Conservation (phyloP, 2,888 invertebrate species). For the Calliphora vomitoria region DNA sequence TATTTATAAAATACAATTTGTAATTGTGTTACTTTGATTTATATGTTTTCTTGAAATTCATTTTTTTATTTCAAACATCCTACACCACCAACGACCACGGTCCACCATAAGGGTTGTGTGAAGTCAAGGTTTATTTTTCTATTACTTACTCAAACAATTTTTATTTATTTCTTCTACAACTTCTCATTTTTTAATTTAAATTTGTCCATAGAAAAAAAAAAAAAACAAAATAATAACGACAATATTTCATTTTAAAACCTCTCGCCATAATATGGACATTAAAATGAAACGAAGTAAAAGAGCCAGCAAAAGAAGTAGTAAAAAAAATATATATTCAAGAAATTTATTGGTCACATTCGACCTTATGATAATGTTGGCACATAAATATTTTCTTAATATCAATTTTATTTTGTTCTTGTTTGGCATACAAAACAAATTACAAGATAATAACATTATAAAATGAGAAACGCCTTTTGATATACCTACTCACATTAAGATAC, state of each 20-base stretch:
- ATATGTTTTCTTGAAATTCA: neutral
- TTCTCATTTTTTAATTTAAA: neutral
- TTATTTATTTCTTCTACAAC: neutral
- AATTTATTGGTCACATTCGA: slow-evolving; percentile 65
- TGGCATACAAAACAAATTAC: slow-evolving; percentile 71
- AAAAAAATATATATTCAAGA: neutral
- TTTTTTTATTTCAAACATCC: neutral
- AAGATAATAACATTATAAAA: slow-evolving; percentile 70
- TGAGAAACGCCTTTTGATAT: slow-evolving; percentile 61
- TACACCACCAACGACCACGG: neutral
- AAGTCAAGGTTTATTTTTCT: neutral
- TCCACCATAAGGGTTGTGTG: neutral
- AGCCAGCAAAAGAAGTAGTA: neutral
- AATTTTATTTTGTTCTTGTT: slow-evolving; percentile 53
- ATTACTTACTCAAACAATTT: neutral
- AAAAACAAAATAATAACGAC: neutral
- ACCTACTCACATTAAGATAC: neutral
- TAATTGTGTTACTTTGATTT: slow-evolving; percentile 1
- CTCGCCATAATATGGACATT: neutral
- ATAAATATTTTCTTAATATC: slow-evolving; percentile 67
- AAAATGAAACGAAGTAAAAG: neutral
- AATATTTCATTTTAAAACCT: slow-evolving; percentile 6
- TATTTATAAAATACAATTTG: too few relatives aligned
- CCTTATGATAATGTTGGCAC: slow-evolving; percentile 34
- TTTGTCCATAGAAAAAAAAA: neutral